These are phyloP conservation scores for Phymanthus crucifer DNA, from an alignment of 92 coral and sea anemone species.

Conservation along the genomic window DNA sequence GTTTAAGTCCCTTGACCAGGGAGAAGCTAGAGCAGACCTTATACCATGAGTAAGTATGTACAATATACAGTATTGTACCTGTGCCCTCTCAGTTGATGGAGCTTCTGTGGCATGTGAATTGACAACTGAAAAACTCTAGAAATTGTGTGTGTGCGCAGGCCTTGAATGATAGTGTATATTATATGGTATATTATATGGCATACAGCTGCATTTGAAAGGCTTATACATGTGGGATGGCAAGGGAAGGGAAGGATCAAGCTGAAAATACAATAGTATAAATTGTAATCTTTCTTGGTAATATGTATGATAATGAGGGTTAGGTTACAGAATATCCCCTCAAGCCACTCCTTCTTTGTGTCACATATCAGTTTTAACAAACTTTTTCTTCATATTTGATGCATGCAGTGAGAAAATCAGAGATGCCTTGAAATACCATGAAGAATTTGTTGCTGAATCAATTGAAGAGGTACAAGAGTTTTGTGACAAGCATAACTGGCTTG, in stretches of 20 bases:
- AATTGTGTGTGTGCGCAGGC: background rate
- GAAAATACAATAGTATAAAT: too few species aligned
- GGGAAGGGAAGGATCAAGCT: too few species aligned
- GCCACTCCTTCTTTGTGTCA: too few species aligned
- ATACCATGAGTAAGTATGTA: constrained; percentile 65
- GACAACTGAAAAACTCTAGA: too few species aligned
- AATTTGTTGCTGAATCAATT: constrained; percentile 64
- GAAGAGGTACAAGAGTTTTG: constrained; percentile 84
- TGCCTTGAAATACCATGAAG: constrained; percentile 59
- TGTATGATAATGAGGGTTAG: too few species aligned
- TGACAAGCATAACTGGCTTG: constrained; percentile 80
- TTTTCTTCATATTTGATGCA: background rate
- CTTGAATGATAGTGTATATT: too few species aligned
- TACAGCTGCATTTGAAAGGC: too few species aligned
- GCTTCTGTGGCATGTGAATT: too few species aligned
- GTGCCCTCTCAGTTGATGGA: background rate
- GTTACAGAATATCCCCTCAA: too few species aligned
- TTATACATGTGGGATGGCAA: too few species aligned
- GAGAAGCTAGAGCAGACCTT: constrained; percentile 65
- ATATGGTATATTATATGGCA: too few species aligned
- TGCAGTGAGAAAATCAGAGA: constrained; percentile 73
- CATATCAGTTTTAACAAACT: background rate
- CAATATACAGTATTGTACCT: background rate
- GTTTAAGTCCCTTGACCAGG: constrained; percentile 73
- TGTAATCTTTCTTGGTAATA: too few species aligned